A percentile compares a stretch with the other conserved stretches of the same genome.
phyloP scores from a whole-genome alignment of 1,140 invertebrate genomes.

The Saccostrea echinata region DNA sequence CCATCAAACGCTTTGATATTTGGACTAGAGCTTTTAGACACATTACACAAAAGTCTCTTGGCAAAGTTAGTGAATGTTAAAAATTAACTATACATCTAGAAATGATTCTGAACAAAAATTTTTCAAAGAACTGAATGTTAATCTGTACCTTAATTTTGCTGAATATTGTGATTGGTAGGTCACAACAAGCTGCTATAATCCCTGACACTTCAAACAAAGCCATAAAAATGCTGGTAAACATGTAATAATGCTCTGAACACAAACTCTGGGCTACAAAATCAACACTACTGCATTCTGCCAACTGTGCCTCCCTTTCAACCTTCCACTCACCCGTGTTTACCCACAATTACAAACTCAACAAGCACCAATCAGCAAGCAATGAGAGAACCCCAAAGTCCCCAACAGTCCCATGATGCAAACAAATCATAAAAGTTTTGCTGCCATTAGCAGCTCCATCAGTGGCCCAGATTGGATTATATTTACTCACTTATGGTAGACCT shows the following conservation, averaged over 20 bases:
- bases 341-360: background rate
- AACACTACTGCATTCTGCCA: background rate
- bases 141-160: background rate
- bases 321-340: background rate
- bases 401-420: slow-evolving; percentile 16
- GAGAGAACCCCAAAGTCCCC: background rate
- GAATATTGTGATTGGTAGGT: background rate
- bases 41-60: background rate
- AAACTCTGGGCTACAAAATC: background rate
- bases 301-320: background rate
- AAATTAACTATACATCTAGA: background rate
- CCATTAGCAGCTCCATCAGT: background rate
- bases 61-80: background rate
- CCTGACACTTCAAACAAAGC: slow-evolving; percentile 17
- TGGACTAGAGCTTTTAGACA: background rate
- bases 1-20: background rate
- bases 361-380: background rate
- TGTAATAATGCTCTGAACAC: slow-evolving; percentile 9
- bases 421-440: background rate
- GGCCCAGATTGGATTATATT: slow-evolving; percentile 2
- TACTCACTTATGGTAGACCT: background rate
- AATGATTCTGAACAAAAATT: too few species aligned
- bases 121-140: too few species aligned
- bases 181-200: background rate
- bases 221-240: background rate